Base-by-base conservation (phyloP, 2,113 vertebrate species). In the Dicentrarchus labrax region DNA sequence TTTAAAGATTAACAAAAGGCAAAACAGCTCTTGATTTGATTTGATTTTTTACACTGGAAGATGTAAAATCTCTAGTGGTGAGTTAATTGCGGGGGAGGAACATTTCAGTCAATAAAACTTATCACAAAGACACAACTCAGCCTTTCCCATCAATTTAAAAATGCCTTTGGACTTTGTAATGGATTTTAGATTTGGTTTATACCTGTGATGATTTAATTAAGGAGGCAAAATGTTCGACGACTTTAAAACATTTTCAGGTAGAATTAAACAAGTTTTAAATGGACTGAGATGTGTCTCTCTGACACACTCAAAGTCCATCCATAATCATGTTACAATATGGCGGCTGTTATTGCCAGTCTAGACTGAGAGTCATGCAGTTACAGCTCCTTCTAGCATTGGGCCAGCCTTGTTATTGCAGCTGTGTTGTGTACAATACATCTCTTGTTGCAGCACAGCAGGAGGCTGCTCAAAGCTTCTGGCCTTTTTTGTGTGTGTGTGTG, bases 401-500 rank as follows among this genome's bases (percentile, higher is more conserved):
- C 90, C 82, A 74, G 88, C 84, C 91, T 89, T 94, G 92, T 95
- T 95, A 90, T 93, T 95, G 94, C 92, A 95, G 94, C 94, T 95
- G 94, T 92, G 92, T 93, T 90, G 90, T 93, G 89, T 87, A 93
- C 92, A 94, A 93, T 95, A 88, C 92, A 89, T 88, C 91, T 90
- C 93, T 93, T 94, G 91, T 94, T 93, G 93, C 84, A 86, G 86
- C 92, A 61, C 93, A 89, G 91, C 91, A 72, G 92, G 94, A 91
- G 90, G 85, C 85, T 85, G 80, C 89, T 91, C 81, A 86, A 76
- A 88, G 89, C 91, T 85, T 87, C 82, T 87, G 83, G 87, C 66
- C 50, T n/a, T n/a, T n/a, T n/a, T n/a, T 80, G n/a, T 81, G 69
- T 81, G 80, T 80, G 68, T 19, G 30, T 59, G 77, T 64, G 61